Evolutionary conservation across 2,797 vertebrate species (phyloP), one percentile per base, ranked within the genome.

Genomic region (Diglossa cyanea): DNA sequence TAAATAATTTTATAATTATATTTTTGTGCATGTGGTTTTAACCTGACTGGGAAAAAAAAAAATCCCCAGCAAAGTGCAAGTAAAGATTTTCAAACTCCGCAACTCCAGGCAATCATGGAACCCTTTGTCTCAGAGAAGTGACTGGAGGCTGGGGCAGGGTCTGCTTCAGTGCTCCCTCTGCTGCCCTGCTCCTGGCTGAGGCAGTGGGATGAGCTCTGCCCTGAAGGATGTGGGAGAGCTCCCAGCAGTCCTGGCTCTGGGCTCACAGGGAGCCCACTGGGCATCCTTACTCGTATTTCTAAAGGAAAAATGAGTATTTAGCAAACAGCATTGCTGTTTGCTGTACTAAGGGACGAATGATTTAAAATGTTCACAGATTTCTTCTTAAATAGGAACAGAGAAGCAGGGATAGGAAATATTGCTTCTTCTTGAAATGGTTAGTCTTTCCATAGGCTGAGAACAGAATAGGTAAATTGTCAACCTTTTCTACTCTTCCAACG

Each of bases 361-460:
- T 51, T 77, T 65, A 51, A 96, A 95, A 94, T 79, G 66, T 96
- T 97, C 96, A 97, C 78, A 75, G 80, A 95, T 95, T 93, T 93
- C 94, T 95, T 97, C 83, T 96, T 87, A 96, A 95, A 96, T 76
- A 95, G 88, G 48, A 37, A 17, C 15, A 55, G 20, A 33, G 30
- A 91, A 88, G 37, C 15, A 66, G 7, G 7, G 4, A 17, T 58
- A 60, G 54, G 57, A 85, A 66, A 80, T 25, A 23, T 3, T 71
- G 24, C 25, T 75, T 60, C 74, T 28, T 26, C 23, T 57, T 72
- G 45, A 81, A 82, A 72, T 17, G 0, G 28, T 37, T 35, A 9
- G 10, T 24, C 20, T 77, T 83, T 72, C 28, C 19, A 23, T 5
- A 28, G 60, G 16, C 33, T 18, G 24, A 68, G 4, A 45, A 13